Evolutionary conservation across 2,113 vertebrate genomes (phyloP).

Genomic region (Cygnus atratus): DNA sequence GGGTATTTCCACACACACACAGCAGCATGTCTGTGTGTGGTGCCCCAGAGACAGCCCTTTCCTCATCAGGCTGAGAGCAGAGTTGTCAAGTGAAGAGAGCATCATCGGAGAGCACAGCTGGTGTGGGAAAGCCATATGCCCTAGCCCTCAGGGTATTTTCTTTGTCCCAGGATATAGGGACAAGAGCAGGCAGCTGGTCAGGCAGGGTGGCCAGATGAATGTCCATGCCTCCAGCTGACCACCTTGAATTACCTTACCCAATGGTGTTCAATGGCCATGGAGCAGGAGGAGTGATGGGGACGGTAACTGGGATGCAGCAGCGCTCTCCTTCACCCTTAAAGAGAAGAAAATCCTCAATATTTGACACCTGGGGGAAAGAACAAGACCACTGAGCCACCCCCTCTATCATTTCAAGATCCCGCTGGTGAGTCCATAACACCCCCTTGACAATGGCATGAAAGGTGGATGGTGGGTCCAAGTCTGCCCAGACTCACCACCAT

Average conservation of each 20-base stretch:
- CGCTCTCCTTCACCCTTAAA: background rate
- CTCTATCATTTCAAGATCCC: background rate
- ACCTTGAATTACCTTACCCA: background rate
- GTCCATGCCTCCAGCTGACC: background rate
- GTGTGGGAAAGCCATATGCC: background rate
- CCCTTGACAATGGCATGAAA: background rate
- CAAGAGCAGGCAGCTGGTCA: background rate
- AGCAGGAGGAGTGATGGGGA: too few species aligned
- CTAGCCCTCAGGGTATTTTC: background rate
- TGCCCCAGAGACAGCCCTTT: background rate
- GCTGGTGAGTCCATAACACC: background rate
- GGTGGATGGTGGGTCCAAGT: accelerated
- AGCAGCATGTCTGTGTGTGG: background rate
- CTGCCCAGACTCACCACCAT: accelerated
- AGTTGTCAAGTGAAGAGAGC: background rate
- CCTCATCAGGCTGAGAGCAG: background rate
- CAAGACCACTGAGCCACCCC: background rate
- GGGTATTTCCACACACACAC: background rate
- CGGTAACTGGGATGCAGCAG: background rate
- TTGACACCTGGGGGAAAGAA: background rate
- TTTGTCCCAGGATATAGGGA: background rate
- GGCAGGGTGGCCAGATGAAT: background rate
- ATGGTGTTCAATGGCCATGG: accelerated
- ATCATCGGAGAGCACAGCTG: background rate
- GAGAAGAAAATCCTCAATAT: background rate